These are phyloP conservation scores for Thalassarche chlororhynchos DNA, from an alignment of 2,113 vertebrate genomes.

Conservation along the genomic window DNA sequence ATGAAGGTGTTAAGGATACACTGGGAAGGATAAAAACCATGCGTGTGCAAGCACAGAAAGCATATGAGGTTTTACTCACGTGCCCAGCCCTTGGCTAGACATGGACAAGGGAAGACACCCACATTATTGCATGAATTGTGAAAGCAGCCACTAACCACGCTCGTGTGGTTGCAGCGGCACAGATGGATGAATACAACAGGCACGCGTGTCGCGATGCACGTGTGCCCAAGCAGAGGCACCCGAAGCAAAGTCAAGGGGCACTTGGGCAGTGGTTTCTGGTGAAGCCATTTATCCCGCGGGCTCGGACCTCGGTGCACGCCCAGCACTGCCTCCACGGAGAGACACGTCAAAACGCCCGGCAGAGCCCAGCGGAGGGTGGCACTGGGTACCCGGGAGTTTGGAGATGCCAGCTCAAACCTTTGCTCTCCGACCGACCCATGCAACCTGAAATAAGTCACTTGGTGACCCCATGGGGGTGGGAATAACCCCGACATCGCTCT, in stretches of 20 bases:
- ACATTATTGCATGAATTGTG: neutral
- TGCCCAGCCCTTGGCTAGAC: neutral
- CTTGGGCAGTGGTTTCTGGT: neutral
- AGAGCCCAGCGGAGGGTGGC: neutral
- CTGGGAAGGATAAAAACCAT: neutral
- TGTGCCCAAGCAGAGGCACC: neutral
- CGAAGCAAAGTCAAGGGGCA: neutral
- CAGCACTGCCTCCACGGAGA: neutral
- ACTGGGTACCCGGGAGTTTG: neutral
- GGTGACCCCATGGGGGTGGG: rapidly evolving
- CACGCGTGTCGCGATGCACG: rapidly evolving
- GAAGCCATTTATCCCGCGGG: rapidly evolving
- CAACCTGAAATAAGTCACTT: neutral
- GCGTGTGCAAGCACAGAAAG: neutral
- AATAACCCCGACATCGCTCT: neutral
- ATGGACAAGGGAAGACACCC: rapidly evolving
- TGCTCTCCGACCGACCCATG: neutral
- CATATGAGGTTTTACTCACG: rapidly evolving
- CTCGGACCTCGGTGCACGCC: neutral
- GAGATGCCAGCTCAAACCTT: neutral
- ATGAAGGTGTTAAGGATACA: neutral
- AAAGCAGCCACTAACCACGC: neutral
- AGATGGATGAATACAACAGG: rapidly evolving
- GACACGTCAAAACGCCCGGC: rapidly evolving
- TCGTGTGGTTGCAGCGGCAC: rapidly evolving